Evolutionary conservation across 2,888 invertebrate genomes (phyloP), one percentile per base, ranked within the genome.

Genomic region (Nemotelus nigrinus): DNA sequence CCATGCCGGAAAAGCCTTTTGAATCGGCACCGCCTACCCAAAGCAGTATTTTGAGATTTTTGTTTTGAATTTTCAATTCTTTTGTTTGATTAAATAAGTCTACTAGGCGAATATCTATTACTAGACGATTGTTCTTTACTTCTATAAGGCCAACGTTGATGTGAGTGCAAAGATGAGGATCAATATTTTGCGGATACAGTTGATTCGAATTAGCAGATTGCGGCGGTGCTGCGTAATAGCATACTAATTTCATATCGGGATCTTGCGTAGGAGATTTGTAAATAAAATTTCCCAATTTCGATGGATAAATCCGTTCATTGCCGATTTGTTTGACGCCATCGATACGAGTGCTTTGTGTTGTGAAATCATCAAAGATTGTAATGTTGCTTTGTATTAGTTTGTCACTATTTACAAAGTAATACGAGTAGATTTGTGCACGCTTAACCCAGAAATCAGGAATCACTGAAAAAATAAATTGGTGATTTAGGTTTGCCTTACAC

Each of bases 81-180:
- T 81, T 80, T 3, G 83, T 82, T 60, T 86, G 85, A 53, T 84
- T 78, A 4, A 87, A 81, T n/a, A 83, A 80, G 0, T 82, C 78
- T 7, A 83, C 83, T 76, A 90, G 87, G 0, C 84, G 80, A 3
- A 88, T 84, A 8, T 89, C 88, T 45, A 94, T 86, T 75, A 86
- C 81, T 48, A 96, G 86, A 6, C 89, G 87, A 80, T 90, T 90
- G 82, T 94, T 90, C 3, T 85, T 84, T 58, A 96, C 88, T 78
- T 85, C 85, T 43, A 92, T 93, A 88, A 94, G 93, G 63, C 93
- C 96, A 77, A 95, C 87, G 85, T 94, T 94, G 79, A 96, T 90
- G 86, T 96, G 96, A 1, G 95, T 94, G 85, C 96, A 96, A 77
- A 96, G 88, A 82, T 90, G 86, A 44, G 94, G 90, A 83, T 94